Percentiles rank a stretch among this genome's conserved stretches.
Conservation (phyloP, 2,888 invertebrate genomes). For the Tiphia femorata region DNA sequence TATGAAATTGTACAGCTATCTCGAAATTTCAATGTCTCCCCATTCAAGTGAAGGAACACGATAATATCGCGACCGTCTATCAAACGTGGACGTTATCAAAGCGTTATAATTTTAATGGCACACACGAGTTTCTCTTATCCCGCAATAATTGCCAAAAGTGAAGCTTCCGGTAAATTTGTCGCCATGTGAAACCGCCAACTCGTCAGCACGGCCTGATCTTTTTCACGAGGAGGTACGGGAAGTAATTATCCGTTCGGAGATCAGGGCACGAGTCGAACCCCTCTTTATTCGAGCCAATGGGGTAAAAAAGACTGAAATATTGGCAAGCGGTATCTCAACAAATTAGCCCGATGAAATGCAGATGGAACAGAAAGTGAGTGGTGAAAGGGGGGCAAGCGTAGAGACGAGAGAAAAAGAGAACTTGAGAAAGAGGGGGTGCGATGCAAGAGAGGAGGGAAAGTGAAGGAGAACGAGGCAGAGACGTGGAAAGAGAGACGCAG, state of each 20-base stretch:
- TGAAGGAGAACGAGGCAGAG: slow-evolving; percentile 38
- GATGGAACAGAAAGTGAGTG: slow-evolving; percentile 57
- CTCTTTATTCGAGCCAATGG: slow-evolving; percentile 56
- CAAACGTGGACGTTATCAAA: too few relatives aligned
- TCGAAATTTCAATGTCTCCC: too few relatives aligned
- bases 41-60: too few relatives aligned
- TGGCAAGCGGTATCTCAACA: slow-evolving; percentile 69
- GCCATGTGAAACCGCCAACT: slow-evolving; percentile 1
- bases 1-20: too few relatives aligned
- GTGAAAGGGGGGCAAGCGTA: slow-evolving; percentile 22
- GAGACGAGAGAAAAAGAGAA: slow-evolving; percentile 43
- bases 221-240: slow-evolving; percentile 46
- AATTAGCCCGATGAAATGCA: slow-evolving; percentile 68
- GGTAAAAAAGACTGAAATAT: slow-evolving; percentile 67
- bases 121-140: too few relatives aligned
- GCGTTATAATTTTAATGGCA: too few relatives aligned
- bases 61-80: too few relatives aligned
- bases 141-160: slow-evolving; percentile 30
- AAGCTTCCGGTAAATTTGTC: slow-evolving; percentile 29
- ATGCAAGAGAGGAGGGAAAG: slow-evolving; percentile 6
- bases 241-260: slow-evolving; percentile 63
- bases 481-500: slow-evolving; percentile 11
- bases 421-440: slow-evolving; percentile 10
- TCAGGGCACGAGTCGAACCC: slow-evolving; percentile 49
- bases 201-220: slow-evolving; percentile 34